A percentile compares a stretch with the other conserved stretches of the same genome.
phyloP scores from a whole-genome alignment of 2,797 vertebrate species.

The Synaphobranchus kaupii region DNA sequence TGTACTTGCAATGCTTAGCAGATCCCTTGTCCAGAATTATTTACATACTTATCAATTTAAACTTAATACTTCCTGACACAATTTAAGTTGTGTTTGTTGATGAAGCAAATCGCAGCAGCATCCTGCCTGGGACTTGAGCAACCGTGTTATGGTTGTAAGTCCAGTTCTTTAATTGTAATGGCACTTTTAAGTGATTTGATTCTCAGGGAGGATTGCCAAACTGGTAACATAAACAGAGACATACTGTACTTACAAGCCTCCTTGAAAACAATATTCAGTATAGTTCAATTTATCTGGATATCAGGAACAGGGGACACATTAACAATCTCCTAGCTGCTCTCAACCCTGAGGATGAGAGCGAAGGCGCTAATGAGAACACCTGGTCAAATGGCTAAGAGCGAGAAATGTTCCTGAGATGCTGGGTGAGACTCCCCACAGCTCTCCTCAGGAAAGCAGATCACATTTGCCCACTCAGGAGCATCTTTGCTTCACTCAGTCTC shows the following conservation, averaged over 20 bases:
- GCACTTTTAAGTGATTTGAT: neutral
- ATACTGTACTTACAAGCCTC: neutral
- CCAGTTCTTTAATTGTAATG: neutral
- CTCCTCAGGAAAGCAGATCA: neutral
- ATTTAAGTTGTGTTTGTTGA: neutral
- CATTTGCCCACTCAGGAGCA: neutral
- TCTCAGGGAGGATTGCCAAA: neutral
- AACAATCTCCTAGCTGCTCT: conserved; percentile 15
- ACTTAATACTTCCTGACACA: neutral
- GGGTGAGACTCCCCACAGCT: conserved; percentile 22
- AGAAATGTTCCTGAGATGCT: conserved; percentile 39
- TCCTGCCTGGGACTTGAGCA: neutral
- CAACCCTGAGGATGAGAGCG: conserved; percentile 30
- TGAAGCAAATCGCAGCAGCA: neutral
- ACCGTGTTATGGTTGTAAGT: neutral
- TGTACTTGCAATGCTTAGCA: neutral
- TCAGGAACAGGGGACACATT: neutral
- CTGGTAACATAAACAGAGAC: neutral
- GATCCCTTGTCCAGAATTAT: neutral
- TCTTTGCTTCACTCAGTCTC: conserved; percentile 16
- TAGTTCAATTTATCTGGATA: conserved; percentile 4
- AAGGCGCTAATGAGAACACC: conserved; percentile 53
- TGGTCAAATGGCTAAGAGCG: conserved; percentile 49
- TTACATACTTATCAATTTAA: neutral
- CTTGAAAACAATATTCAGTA: neutral